Percentiles rank a stretch among this genome's conserved stretches.
These are phyloP conservation scores for Embiotoca jacksoni DNA, from an alignment of 2,113 vertebrate genomes.

Conservation along the genomic window DNA sequence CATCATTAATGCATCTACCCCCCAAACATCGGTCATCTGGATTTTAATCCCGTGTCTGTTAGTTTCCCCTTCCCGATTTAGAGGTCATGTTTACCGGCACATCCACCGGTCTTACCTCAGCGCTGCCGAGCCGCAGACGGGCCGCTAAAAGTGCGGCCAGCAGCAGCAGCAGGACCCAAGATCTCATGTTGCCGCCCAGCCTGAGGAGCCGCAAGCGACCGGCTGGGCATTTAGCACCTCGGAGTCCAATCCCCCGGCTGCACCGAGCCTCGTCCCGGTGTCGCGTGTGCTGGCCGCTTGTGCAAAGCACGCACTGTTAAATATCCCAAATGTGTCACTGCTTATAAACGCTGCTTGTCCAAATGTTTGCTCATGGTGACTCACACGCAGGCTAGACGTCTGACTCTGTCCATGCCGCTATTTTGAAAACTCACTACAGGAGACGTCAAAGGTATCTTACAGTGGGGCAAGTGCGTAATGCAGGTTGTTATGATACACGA, in stretches of 20 bases:
- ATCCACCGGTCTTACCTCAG: slow-evolving; percentile 79
- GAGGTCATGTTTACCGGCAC: slow-evolving; percentile 25
- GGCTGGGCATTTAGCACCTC: slow-evolving; percentile 80
- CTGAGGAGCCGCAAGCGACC: slow-evolving; percentile 80
- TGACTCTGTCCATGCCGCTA: slow-evolving; percentile 44
- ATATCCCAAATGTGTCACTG: slow-evolving; percentile 65
- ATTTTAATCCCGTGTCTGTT: neutral
- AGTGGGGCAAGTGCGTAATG: slow-evolving; percentile 56
- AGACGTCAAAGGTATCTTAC: slow-evolving; percentile 29
- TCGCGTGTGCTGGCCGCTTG: slow-evolving; percentile 34
- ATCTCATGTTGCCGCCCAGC: slow-evolving; percentile 84
- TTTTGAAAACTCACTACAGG: slow-evolving; percentile 39
- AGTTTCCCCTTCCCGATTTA: neutral
- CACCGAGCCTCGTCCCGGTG: slow-evolving; percentile 60
- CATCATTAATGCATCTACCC: neutral
- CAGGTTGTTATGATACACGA: neutral
- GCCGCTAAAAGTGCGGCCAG: slow-evolving; percentile 76
- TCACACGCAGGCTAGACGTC: slow-evolving; percentile 70
- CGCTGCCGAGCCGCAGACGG: slow-evolving; percentile 70
- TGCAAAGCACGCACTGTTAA: slow-evolving; percentile 38
- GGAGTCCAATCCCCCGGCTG: slow-evolving; percentile 67
- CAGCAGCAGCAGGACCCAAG: slow-evolving; percentile 81
- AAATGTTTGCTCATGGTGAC: slow-evolving; percentile 70
- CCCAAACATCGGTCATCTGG: neutral
- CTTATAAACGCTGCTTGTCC: slow-evolving; percentile 33